Evolutionary conservation across 92 coral and sea anemone genomes (phyloP).

Genomic region (Actinostola sp.): DNA sequence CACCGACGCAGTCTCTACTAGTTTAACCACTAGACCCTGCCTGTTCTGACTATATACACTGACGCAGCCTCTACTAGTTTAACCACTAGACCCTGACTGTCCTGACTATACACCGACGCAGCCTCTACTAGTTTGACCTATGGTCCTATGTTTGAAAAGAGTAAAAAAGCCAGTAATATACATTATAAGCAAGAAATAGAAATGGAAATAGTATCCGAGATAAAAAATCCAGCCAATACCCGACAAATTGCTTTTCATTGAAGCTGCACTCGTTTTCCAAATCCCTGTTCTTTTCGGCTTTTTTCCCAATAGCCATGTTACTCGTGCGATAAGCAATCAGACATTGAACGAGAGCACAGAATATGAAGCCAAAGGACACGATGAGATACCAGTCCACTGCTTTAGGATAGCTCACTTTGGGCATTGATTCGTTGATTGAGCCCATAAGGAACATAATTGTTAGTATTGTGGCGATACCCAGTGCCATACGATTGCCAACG

Average conservation of each 20-base stretch:
- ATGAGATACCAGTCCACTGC: constrained; percentile 59
- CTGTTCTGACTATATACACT: too few relatives aligned
- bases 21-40: too few relatives aligned
- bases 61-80: too few relatives aligned
- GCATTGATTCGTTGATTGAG: constrained; percentile 44
- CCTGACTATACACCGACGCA: too few relatives aligned
- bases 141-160: background rate
- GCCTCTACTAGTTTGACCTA: too few relatives aligned
- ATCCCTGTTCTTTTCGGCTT: background rate
- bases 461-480: constrained; percentile 62
- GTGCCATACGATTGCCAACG: constrained; percentile 57
- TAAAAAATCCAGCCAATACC: constrained; percentile 17
- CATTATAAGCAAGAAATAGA: constrained; percentile 19
- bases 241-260: background rate
- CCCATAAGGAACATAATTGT: constrained; percentile 60
- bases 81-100: too few relatives aligned
- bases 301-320: background rate
- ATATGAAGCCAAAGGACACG: constrained; percentile 53
- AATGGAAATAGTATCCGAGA: constrained; percentile 31
- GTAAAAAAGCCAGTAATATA: constrained; percentile 12
- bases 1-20: too few relatives aligned
- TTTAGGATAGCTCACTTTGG: constrained; percentile 61
- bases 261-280: constrained; percentile 4
- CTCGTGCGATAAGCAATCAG: constrained; percentile 21
- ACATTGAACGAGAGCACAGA: constrained; percentile 50